Base-by-base conservation (phyloP, 2,113 vertebrate species). In the Hystrix cristata region DNA sequence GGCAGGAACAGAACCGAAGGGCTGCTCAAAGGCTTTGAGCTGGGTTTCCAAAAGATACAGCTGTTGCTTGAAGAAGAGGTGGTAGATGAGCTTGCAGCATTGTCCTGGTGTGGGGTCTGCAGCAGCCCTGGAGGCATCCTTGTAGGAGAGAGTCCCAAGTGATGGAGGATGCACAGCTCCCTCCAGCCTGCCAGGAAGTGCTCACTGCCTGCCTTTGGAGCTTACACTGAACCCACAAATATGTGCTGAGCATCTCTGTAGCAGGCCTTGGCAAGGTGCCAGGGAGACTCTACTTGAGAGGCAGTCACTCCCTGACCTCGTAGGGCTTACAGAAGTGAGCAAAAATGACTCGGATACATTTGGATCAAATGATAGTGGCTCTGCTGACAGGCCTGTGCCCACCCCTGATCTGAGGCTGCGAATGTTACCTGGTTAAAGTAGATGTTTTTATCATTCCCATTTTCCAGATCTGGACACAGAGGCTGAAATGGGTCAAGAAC, bases 351-450 rank as follows among this genome's bases (percentile, higher is more conserved):
- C 3, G 71, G 27, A 60, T 38, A 81, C 1, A 13, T 23, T 38
- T 34, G 79, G 80, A 46, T 38, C 13, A 48, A 46, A 59, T 8
- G 46, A 8, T 10, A 23, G 12, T 29, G 14, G 38, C 65, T 81
- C 3, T 76, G 0, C 0, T 3, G 14, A 46, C 0, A 19, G 60
- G 38, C 29, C 48, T 19, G 23, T 3, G 19, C 69, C 53, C 3
- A 14, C 12, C 8, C 53, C 38, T 2, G 43, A 87, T 5, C 18
- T 3, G 43, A 60, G 38, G 55, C 79, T 79, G 5, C 2, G 16
- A 43, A 7, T 60, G 18, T n/a, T n/a, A 43, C 65, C 62, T 34
- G 10, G 23, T 38, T 51, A 60, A 64, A 59, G n/a, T 43, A 55
- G 23, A 55, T 48, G 9, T 9, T 46, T 7, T 38, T 34, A 55